phyloP scores from a whole-genome alignment of 1,140 invertebrate genomes.

The Heliothis virescens region DNA sequence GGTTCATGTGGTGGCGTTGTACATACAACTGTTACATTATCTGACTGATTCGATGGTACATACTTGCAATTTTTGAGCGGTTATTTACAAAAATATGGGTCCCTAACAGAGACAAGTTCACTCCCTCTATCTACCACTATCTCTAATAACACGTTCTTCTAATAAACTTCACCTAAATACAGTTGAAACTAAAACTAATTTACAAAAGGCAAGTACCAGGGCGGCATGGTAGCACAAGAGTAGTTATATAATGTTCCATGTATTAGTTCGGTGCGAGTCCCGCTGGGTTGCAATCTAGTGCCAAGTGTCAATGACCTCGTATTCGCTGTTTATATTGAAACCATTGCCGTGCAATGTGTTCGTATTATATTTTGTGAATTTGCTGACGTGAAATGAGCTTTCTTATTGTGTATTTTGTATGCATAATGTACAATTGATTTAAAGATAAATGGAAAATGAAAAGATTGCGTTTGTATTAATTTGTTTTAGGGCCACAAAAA shows the following conservation, averaged over 20 bases:
- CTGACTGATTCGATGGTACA: too few species aligned
- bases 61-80: too few species aligned
- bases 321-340: conserved; percentile 26
- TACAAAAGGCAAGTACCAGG: conserved; percentile 27
- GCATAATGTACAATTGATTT: neutral
- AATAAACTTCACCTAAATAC: neutral
- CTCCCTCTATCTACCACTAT: too few species aligned
- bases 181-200: conserved; percentile 20
- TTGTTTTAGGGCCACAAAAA: too few species aligned
- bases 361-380: conserved; percentile 25
- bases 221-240: conserved; percentile 14
- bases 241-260: conserved; percentile 27
- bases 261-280: conserved; percentile 40
- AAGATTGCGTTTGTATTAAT: too few species aligned
- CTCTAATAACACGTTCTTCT: too few species aligned
- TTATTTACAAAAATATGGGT: too few species aligned
- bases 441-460: too few species aligned
- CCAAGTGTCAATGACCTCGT: conserved; percentile 48
- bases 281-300: conserved; percentile 46
- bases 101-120: too few species aligned
- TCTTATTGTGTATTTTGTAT: neutral
- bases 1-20: too few species aligned
- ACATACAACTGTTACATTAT: too few species aligned
- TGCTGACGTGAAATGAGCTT: neutral
- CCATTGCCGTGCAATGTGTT: conserved; percentile 28